Percentiles rank a stretch among this genome's conserved stretches.
These are phyloP conservation scores for Pseudochromis fuscus DNA, from an alignment of 2,797 vertebrate species.

Conservation along the genomic window DNA sequence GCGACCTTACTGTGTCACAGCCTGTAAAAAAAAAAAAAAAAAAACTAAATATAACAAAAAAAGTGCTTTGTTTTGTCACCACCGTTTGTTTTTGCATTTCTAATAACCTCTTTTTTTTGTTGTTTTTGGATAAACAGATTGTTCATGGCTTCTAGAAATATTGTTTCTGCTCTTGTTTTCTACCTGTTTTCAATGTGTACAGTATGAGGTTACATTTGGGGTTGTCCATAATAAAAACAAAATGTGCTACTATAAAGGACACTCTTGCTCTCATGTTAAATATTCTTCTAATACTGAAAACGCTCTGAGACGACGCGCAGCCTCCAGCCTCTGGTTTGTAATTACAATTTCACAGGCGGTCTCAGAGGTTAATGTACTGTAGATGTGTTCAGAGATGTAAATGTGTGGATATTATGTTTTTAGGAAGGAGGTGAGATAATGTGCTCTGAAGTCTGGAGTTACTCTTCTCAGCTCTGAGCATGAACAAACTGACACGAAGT, in stretches of 20 bases:
- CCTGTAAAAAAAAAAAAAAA: slow-evolving; percentile 27
- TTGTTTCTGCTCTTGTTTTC: slow-evolving; percentile 32
- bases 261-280: slow-evolving; percentile 24
- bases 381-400: slow-evolving; percentile 26
- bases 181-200: slow-evolving; percentile 48
- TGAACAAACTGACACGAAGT: too few relatives aligned
- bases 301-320: neutral
- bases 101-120: slow-evolving; percentile 18
- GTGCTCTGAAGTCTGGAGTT: neutral
- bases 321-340: neutral
- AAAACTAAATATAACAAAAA: too few relatives aligned
- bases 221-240: slow-evolving; percentile 53
- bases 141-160: slow-evolving; percentile 45
- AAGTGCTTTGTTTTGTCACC: slow-evolving; percentile 31
- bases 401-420: slow-evolving; percentile 16
- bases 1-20: slow-evolving; percentile 23
- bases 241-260: slow-evolving; percentile 19
- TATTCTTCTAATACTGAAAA: neutral
- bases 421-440: neutral
- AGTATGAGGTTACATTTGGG: slow-evolving; percentile 44
- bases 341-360: slow-evolving; percentile 13
- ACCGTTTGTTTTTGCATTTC: slow-evolving; percentile 44
- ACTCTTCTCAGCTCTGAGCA: too few relatives aligned
- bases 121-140: slow-evolving; percentile 31
- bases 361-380: slow-evolving; percentile 27